Base-by-base conservation (phyloP, 2,113 vertebrate species). In the Osmerus mordax region DNA sequence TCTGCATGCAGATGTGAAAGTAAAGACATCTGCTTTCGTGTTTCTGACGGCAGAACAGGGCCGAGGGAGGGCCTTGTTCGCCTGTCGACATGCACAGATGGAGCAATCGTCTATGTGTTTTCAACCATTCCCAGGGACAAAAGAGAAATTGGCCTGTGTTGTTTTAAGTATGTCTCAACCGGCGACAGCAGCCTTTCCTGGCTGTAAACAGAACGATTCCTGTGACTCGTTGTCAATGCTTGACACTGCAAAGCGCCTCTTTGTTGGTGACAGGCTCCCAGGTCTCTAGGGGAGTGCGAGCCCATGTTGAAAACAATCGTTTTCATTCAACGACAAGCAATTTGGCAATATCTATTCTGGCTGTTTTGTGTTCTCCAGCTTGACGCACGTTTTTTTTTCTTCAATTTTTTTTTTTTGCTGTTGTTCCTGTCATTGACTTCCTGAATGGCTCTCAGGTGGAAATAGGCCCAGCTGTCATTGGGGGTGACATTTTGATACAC, bases 281-380 rank as follows among this genome's bases (percentile, higher is more conserved):
- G 23, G 66, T 68, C 72, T 75, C 58, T 25, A 28, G 36, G 61
- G 70, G 69, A 82, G 69, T 66, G 28, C 62, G 83, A 41, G 55
- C 62, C 68, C 16, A 73, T 73, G 69, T 41, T 65, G 36, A 58
- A 59, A 83, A 84, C 74, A 86, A 83, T 56, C 65, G 21, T 83
- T 83, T 70, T 73, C 71, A 73, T 83, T 85, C 67, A 67, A 69
- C 67, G 71, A 81, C 80, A 75, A 80, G 70, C 82, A 81, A 67
- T 86, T 85, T 78, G 53, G 54, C 29, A 78, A 63, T 23, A 60
- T 73, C 52, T 32, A 41, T 82, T 84, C 73, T 56, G 41, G 66
- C 67, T 84, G 65, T 82, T 62, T 70, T 53, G 80, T 76, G 72
- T 74, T 76, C 62, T 19, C 53, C 12, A 51, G 36, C 8, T 41